phyloP scores from a whole-genome alignment of 1,140 invertebrate genomes.

The Bilobella aurantiaca region DNA sequence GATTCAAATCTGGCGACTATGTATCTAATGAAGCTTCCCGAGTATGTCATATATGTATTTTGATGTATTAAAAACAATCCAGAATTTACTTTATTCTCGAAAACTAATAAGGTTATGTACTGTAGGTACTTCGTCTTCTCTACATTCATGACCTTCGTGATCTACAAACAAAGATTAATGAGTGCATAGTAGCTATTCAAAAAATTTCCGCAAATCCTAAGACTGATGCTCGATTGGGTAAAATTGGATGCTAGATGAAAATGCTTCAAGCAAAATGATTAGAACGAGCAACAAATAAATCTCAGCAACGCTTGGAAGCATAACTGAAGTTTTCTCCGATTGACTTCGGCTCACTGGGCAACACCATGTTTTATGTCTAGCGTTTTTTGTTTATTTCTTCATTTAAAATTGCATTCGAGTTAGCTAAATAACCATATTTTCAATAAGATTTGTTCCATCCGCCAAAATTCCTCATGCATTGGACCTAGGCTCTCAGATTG shows the following conservation, averaged over 20 bases:
- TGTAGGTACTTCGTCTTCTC: conserved; percentile 62
- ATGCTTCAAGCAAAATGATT: background rate
- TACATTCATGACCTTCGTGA: conserved; percentile 83
- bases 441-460: too few species aligned
- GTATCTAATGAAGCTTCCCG: conserved; percentile 65
- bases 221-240: conserved; percentile 86
- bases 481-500: too few species aligned
- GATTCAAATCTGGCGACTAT: conserved; percentile 57
- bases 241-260: conserved; percentile 62
- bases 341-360: too few species aligned
- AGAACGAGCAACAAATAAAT: background rate
- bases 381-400: too few species aligned
- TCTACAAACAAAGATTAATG: conserved; percentile 89
- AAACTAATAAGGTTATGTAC: conserved; percentile 4
- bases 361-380: too few species aligned
- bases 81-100: conserved; percentile 1
- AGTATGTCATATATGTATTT: conserved; percentile 10
- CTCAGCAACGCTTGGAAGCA: background rate
- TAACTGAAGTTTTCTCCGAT: too few species aligned
- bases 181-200: conserved; percentile 84
- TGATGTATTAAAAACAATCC: background rate
- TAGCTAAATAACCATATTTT: too few species aligned
- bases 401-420: too few species aligned
- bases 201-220: conserved; percentile 89
- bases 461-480: too few species aligned